Evolutionary conservation across 1,140 invertebrate genomes (phyloP).

Genomic region (Cecropterus lyciades): DNA sequence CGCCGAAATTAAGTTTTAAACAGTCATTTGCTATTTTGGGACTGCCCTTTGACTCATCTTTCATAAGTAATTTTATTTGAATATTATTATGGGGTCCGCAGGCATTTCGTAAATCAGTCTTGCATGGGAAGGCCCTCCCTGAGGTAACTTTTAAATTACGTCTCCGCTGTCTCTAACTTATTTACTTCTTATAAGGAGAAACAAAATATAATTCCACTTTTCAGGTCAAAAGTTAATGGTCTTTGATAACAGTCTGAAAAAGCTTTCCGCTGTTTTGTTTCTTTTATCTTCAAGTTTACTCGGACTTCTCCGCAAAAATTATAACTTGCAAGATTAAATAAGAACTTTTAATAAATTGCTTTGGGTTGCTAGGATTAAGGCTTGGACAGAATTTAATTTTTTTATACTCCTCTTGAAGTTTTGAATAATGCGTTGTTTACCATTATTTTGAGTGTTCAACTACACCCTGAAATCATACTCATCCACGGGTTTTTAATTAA

Average conservation of each 20-base stretch:
- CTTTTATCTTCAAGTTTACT: constrained; percentile 74
- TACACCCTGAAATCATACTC: too few relatives aligned
- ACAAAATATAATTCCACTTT: constrained; percentile 79
- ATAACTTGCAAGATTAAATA: constrained; percentile 80
- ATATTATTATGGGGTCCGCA: constrained; percentile 47
- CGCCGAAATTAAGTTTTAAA: constrained; percentile 8
- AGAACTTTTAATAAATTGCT: constrained; percentile 79
- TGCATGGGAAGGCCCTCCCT: constrained; percentile 50
- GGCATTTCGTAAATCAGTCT: constrained; percentile 54
- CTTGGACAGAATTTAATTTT: constrained; percentile 54
- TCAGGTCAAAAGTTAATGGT: constrained; percentile 81
- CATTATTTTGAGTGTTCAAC: too few relatives aligned
- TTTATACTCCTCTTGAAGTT: constrained; percentile 38
- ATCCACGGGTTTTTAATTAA: too few relatives aligned
- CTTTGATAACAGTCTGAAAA: constrained; percentile 79
- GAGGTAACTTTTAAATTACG: constrained; percentile 75
- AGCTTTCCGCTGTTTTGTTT: constrained; percentile 82
- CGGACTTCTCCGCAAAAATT: constrained; percentile 76
- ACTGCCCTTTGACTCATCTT: constrained; percentile 34
- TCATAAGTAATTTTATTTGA: constrained; percentile 42
- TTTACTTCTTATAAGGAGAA: constrained; percentile 75
- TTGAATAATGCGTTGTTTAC: neutral
- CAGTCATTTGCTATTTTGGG: constrained; percentile 1
- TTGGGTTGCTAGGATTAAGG: constrained; percentile 60
- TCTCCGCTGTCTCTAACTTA: constrained; percentile 73